phyloP scores from a whole-genome alignment of 1,140 invertebrate genomes.

The Leptinotarsa defecta region DNA sequence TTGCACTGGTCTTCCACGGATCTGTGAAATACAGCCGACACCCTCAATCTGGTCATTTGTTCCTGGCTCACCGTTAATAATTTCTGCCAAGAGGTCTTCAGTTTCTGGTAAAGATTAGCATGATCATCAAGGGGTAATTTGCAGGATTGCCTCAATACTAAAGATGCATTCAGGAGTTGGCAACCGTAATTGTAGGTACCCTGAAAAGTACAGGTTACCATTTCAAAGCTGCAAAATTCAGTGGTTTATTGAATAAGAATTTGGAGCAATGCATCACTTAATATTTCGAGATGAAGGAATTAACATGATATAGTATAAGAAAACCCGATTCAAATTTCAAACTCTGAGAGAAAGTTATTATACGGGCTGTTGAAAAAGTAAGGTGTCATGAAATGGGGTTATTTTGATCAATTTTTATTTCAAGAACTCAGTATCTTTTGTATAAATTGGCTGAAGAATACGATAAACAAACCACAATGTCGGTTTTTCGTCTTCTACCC shows the following conservation, averaged over 20 bases:
- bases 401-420: no score
- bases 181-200: conserved; percentile 80
- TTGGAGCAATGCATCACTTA: no score
- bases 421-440: no score
- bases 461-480: no score
- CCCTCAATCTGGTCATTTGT: conserved; percentile 75
- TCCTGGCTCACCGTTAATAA: conserved; percentile 74
- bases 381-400: no score
- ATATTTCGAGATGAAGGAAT: no score
- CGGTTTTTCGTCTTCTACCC: no score
- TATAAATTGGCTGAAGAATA: no score
- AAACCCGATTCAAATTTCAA: no score
- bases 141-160: conserved; percentile 74
- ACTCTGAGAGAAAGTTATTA: no score
- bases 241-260: neutral
- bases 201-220: conserved; percentile 55
- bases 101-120: conserved; percentile 58
- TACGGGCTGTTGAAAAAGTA: no score
- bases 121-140: conserved; percentile 68
- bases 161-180: conserved; percentile 74
- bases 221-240: conserved; percentile 9
- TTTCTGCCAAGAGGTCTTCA: conserved; percentile 72
- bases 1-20: conserved; percentile 73
- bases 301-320: no score
- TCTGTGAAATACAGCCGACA: conserved; percentile 76